Evolutionary conservation across 2,888 invertebrate genomes (phyloP), one percentile per base, ranked within the genome.

Genomic region (Sarcophaga variegata): DNA sequence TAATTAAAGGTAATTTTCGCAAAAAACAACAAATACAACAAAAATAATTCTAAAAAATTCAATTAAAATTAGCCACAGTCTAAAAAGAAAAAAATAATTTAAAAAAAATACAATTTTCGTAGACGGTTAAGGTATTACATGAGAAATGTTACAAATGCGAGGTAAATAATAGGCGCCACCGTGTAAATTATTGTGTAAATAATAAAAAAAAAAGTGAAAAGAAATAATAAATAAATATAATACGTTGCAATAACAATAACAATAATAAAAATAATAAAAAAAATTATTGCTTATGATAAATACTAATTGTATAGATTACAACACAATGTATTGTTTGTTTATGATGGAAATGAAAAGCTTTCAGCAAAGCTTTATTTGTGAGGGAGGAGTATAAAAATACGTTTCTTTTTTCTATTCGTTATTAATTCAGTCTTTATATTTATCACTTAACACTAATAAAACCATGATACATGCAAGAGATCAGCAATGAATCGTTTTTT

Each of bases 91-190:
- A 17, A 37, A 76, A 63, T 63, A 54, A 81, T 63, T 47, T 63
- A 49, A n/a, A 79, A 17, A 45, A 60, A 60, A 64, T 37, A 37
- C 12, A 47, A 47, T n/a, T 45, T 10, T 37, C 14, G 70, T 20
- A 64, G 47, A 64, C 25, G 37, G n/a, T 67, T 69, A 37, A 62
- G 60, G 72, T 72, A 66, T 71, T n/a, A 4, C 47, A 82, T 77
- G 71, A 71, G 37, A 54, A 54, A 66, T 71, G 3, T 54, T 54
- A 47, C 27, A 4, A 59, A 67, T 74, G 62, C 3, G 6, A 37
- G 63, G 59, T 78, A 83, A 87, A 87, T 82, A 79, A 72, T 75
- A 84, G 84, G 87, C 87, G 87, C 87, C 81, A 84, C 76, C 76
- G 14, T n/a, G 10, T n/a, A n/a, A 59, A 25, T 22, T 59, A 59